Conservation (phyloP, 2,113 vertebrate genomes). For the Thamnaconus septentrionalis region DNA sequence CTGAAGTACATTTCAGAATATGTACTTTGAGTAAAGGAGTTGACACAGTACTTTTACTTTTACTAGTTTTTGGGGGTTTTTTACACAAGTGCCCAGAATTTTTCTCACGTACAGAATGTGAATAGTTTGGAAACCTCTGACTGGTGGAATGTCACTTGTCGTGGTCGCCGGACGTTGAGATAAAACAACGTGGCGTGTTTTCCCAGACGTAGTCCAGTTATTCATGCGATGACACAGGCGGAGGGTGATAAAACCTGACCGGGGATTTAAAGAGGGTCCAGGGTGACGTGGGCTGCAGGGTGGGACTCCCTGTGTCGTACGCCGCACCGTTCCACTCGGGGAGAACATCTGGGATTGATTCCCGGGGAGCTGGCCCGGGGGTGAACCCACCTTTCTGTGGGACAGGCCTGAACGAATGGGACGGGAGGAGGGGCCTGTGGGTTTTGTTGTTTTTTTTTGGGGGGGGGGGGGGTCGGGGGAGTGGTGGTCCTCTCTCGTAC, state of each 20-base stretch:
- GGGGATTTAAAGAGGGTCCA: conserved; percentile 25
- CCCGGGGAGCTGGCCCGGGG: conserved; percentile 47
- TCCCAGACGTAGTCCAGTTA: conserved; percentile 4
- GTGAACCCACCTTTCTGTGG: conserved; percentile 41
- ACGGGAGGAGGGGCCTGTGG: neutral
- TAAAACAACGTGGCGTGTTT: conserved; percentile 19
- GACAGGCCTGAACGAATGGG: neutral
- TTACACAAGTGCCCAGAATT: no score
- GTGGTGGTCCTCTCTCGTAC: conserved; percentile 6
- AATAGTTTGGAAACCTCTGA: no score
- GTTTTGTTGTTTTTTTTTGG: no score
- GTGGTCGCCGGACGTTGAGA: neutral
- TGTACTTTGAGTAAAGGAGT: neutral
- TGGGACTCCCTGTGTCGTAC: conserved; percentile 17
- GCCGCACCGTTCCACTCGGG: conserved; percentile 7
- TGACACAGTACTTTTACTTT: no score
- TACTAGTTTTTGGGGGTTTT: no score
- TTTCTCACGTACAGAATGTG: no score
- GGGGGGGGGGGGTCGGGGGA: neutral
- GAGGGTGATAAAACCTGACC: conserved; percentile 25
- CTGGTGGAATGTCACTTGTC: neutral
- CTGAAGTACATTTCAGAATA: neutral
- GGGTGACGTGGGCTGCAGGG: conserved; percentile 37
- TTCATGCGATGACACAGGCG: conserved; percentile 15
- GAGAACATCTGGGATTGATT: conserved; percentile 66